These are phyloP conservation scores for Torymus texanus DNA, from an alignment of 2,888 invertebrate genomes.

Conservation along the genomic window DNA sequence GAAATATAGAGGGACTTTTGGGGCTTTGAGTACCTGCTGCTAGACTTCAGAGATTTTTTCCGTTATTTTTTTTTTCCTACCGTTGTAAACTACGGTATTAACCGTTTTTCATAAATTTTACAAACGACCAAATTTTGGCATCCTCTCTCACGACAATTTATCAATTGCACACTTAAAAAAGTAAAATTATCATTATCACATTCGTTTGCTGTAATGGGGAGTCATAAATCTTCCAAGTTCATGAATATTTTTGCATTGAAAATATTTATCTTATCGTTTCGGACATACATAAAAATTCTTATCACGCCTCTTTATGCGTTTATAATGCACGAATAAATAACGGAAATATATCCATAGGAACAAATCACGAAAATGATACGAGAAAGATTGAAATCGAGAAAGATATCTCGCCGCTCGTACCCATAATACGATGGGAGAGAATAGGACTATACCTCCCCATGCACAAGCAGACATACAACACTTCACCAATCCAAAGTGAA, in stretches of 20 bases:
- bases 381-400: slow-evolving; percentile 36
- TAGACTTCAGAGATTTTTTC: too few species aligned
- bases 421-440: background rate
- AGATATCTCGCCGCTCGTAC: slow-evolving; percentile 6
- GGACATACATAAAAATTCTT: background rate
- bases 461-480: background rate
- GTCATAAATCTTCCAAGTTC: too few species aligned
- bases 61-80: too few species aligned
- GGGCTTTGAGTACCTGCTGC: too few species aligned
- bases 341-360: background rate
- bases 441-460: slow-evolving; percentile 23
- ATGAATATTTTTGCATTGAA: too few species aligned
- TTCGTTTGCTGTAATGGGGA: too few species aligned
- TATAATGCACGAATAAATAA: slow-evolving; percentile 10
- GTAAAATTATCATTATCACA: too few species aligned
- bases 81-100: too few species aligned
- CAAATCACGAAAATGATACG: slow-evolving; percentile 16
- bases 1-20: background rate
- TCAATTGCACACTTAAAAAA: too few species aligned
- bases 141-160: background rate
- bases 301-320: background rate
- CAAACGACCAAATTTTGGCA: too few species aligned
- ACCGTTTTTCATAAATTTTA: too few species aligned
- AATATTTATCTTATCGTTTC: too few species aligned
- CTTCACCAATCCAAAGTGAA: slow-evolving; percentile 5